Percentiles rank a stretch among this genome's conserved stretches.
phyloP scores from a whole-genome alignment of 2,113 vertebrate genomes.

The Pelvicachromis taeniatus region DNA sequence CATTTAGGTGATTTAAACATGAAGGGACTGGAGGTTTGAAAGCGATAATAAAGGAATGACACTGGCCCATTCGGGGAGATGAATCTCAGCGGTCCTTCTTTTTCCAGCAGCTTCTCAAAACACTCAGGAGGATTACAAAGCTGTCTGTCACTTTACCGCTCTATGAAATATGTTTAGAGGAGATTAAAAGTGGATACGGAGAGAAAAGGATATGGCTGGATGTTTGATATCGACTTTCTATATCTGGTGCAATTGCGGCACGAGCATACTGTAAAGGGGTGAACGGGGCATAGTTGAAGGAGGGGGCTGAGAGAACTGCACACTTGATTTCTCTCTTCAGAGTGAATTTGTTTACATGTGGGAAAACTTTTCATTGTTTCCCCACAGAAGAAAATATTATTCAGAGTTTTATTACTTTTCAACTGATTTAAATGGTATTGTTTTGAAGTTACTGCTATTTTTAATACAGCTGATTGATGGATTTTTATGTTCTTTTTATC shows the following conservation, averaged over 20 bases:
- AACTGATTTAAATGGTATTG: constrained; percentile 63
- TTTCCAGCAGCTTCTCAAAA: constrained; percentile 32
- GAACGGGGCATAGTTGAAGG: constrained; percentile 19
- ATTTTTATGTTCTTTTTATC: constrained; percentile 37
- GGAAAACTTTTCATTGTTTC: constrained; percentile 74
- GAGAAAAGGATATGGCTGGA: background rate
- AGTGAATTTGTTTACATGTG: constrained; percentile 92
- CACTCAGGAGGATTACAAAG: constrained; percentile 14
- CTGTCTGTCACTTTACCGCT: constrained; percentile 43
- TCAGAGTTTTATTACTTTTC: constrained; percentile 68
- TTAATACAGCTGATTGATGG: constrained; percentile 49
- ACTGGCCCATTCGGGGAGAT: background rate
- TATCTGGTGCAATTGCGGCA: constrained; percentile 52
- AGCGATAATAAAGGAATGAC: constrained; percentile 17
- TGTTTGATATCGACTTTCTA: constrained; percentile 22
- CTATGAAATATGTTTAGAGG: constrained; percentile 18
- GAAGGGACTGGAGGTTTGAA: background rate
- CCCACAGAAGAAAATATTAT: constrained; percentile 78
- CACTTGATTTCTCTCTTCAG: constrained; percentile 61
- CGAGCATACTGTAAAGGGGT: constrained; percentile 15
- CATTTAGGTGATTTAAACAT: background rate
- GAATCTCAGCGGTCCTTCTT: constrained; percentile 25
- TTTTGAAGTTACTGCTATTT: constrained; percentile 62
- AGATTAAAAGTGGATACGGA: background rate
- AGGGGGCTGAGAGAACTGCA: constrained; percentile 52